Conservation (phyloP, 2,888 invertebrate species). For the Harpalus rubripes region DNA sequence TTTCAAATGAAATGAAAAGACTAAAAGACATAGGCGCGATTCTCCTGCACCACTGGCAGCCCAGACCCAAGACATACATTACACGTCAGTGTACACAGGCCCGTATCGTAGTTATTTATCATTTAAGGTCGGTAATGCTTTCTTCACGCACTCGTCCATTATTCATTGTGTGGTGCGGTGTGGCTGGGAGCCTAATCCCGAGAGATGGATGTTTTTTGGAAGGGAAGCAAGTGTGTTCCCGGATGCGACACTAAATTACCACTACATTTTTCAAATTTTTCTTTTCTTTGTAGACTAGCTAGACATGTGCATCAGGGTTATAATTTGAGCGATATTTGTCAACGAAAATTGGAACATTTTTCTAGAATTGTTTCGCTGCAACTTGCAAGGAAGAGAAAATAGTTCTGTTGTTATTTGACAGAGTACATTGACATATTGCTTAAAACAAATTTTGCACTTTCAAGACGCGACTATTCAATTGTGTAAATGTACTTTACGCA, state of each 20-base stretch:
- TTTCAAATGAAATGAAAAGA: not conserved
- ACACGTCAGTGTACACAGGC: constrained; percentile 26
- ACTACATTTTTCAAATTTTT: constrained; percentile 64
- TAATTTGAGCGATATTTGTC: constrained; percentile 51
- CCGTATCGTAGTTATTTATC: constrained; percentile 61
- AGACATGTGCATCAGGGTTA: constrained; percentile 39
- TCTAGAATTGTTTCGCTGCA: constrained; percentile 9
- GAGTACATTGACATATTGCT: too few relatives aligned
- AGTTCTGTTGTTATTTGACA: too few relatives aligned
- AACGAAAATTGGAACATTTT: constrained; percentile 52
- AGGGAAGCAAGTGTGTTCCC: constrained; percentile 51
- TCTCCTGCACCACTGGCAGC: not conserved
- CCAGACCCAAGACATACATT: constrained; percentile 32
- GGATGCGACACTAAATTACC: constrained; percentile 63
- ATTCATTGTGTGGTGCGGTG: constrained; percentile 52
- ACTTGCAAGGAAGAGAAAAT: not conserved
- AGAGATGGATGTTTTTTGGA: constrained; percentile 62
- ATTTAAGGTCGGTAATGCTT: constrained; percentile 65
- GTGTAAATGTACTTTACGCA: too few relatives aligned
- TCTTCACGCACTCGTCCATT: constrained; percentile 64
- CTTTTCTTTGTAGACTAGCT: constrained; percentile 48
- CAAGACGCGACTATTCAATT: too few relatives aligned
- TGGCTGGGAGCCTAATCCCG: constrained; percentile 49
- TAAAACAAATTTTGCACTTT: too few relatives aligned
- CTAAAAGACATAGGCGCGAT: not conserved